Base-by-base conservation (phyloP, 2,113 vertebrate species). In the Ictidomys tridecemlineatus region DNA sequence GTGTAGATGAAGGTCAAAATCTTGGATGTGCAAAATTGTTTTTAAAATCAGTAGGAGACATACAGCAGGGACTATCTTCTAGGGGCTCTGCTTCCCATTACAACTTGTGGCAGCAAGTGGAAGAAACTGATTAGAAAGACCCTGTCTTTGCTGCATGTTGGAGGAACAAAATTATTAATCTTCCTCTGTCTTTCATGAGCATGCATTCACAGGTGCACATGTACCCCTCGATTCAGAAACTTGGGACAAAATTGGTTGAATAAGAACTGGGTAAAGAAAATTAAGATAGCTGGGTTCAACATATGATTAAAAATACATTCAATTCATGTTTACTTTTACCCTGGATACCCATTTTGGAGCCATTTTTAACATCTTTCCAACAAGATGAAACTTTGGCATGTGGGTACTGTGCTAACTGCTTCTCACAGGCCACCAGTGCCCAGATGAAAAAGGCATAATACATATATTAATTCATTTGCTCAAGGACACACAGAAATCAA, bases 241-340 rank as follows among this genome's bases (percentile, higher is more conserved):
- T 76, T 83, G 10, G 22, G 11, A 61, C 14, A 85, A 39, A 78
- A 91, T 13, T 80, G 26, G 24, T 20, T 63, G 53, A 77, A 37
- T 24, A 80, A 86, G 5, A 78, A 83, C 42, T 61, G 13, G 16
- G 30, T 65, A 69, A 58, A 90, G 4, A 85, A 96, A 94, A 93
- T 74, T 37, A 95, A 89, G 63, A 69, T 18, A 83, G 26, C 30
- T 45, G 78, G 97, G 39, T 74, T 83, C 30, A 88, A 45, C n/a
- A 56, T 26, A 45, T 32, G 48, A 79, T 77, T 86, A 82, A 32
- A 84, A 48, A 89, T 39, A 85, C 58, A 42, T 16, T 82, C 22
- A 76, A 42, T 16, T 82, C 22, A 76, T 80, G 79, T 93, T 39
- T 82, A 85, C 24, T 94, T 96, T 56, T 13, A 74, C 24, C 80